phyloP scores from a whole-genome alignment of 2,888 invertebrate genomes.

The Acrocyrtus sp. region DNA sequence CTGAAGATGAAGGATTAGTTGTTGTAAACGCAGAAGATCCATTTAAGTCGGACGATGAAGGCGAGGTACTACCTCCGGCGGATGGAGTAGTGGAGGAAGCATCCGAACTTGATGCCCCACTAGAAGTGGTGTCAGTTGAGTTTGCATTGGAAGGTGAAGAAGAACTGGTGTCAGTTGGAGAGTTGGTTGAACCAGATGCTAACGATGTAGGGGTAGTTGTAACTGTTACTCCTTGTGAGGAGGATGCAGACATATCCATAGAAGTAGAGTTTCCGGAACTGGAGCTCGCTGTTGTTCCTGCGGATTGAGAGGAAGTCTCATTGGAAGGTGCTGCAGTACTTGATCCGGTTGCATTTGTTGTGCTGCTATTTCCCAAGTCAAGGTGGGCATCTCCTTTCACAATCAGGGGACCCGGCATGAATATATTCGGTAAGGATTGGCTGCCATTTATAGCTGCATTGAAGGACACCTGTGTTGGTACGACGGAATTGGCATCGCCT shows the following conservation, averaged over 20 bases:
- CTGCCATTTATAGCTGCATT: neutral
- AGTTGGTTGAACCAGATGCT: neutral
- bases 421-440: neutral
- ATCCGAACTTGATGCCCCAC: too few relatives aligned
- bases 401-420: conserved; percentile 19
- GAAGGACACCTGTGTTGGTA: conserved; percentile 9
- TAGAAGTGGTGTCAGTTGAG: too few relatives aligned
- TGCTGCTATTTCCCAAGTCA: neutral
- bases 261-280: neutral
- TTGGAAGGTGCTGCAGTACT: neutral
- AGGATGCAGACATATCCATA: neutral
- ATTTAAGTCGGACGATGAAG: neutral
- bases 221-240: neutral
- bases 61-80: neutral
- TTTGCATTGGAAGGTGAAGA: too few relatives aligned
- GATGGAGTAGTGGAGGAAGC: neutral
- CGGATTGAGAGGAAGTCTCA: too few relatives aligned
- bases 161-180: neutral
- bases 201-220: neutral
- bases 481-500: neutral
- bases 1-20: too few relatives aligned
- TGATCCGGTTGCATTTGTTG: neutral
- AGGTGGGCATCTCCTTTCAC: neutral
- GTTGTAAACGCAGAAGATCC: neutral
- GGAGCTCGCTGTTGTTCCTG: neutral